Conservation (phyloP, 2,113 vertebrate genomes). For the Calidris pygmaea region DNA sequence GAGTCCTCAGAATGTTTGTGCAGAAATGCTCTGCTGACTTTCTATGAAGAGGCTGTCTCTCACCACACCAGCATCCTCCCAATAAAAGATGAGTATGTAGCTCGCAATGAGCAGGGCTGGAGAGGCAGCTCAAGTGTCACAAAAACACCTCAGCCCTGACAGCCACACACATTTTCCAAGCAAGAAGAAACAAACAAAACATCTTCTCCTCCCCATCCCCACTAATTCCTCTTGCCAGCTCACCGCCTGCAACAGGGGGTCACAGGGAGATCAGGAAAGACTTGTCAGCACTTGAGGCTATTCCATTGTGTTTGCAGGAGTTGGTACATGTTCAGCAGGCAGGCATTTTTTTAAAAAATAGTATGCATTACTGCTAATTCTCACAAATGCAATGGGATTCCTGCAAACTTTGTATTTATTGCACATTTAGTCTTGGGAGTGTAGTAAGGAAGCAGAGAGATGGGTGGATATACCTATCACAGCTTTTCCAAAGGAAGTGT, state of each 20-base stretch:
- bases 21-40: neutral
- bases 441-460: neutral
- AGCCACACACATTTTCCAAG: neutral
- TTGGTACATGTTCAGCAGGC: neutral
- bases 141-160: neutral
- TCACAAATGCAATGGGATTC: neutral
- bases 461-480: neutral
- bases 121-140: neutral
- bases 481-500: neutral
- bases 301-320: fast-evolving
- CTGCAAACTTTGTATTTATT: neutral
- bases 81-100: neutral
- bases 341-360: neutral
- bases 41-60: neutral
- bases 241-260: neutral
- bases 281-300: neutral
- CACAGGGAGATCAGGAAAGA: neutral
- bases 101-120: fast-evolving
- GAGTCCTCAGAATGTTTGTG: neutral
- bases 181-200: neutral
- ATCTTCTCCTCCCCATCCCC: neutral
- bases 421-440: neutral
- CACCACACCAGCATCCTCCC: neutral
- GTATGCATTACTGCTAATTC: neutral
- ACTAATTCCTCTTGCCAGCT: neutral